A percentile compares a stretch with the other conserved stretches of the same genome.
These are phyloP conservation scores for Cecidostiba fungosa DNA, from an alignment of 2,888 invertebrate species.

Conservation along the genomic window DNA sequence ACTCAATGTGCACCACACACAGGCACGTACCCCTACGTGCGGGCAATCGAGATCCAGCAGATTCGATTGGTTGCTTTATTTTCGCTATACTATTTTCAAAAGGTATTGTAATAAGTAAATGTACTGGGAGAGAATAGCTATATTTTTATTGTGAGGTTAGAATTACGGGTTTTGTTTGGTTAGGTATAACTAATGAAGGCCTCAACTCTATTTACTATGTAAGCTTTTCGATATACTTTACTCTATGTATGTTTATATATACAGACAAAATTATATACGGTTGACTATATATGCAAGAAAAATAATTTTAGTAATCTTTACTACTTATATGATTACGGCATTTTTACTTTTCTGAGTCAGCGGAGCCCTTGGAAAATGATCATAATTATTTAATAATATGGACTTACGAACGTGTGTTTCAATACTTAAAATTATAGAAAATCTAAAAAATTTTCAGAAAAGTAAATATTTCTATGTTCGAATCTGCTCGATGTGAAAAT, in stretches of 20 bases:
- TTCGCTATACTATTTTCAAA: neutral
- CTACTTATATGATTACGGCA: neutral
- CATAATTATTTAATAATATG: no score
- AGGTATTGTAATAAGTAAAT: neutral
- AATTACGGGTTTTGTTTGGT: neutral
- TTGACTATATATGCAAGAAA: neutral
- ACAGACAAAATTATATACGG: neutral
- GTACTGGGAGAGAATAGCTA: no score
- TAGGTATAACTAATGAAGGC: neutral
- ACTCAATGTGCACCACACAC: neutral
- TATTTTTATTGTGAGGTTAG: neutral
- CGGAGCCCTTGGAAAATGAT: neutral
- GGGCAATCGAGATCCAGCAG: slow-evolving; percentile 15
- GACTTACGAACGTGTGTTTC: neutral
- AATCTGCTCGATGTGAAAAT: slow-evolving; percentile 37
- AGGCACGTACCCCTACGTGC: slow-evolving; percentile 26
- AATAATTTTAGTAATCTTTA: neutral
- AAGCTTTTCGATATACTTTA: neutral
- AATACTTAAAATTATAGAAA: neutral
- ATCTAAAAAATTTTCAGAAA: neutral
- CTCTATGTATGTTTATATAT: neutral
- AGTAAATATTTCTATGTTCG: slow-evolving; percentile 6
- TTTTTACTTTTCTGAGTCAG: neutral
- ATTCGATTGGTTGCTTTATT: neutral
- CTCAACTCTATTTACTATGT: neutral